Conservation (phyloP, 2,113 vertebrate genomes). For the Chrysemys picta region DNA sequence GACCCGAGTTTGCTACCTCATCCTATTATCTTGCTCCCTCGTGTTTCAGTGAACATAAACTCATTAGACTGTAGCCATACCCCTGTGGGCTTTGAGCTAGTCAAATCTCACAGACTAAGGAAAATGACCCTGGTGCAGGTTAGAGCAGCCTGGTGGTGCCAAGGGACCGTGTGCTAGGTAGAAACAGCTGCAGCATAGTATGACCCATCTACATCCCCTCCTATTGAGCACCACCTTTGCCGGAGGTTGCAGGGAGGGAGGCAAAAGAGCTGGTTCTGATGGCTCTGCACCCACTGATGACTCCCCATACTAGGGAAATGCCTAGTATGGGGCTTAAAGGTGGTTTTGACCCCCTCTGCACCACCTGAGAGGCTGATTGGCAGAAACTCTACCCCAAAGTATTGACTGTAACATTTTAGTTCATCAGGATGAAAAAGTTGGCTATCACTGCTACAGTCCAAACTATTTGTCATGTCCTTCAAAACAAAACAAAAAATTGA, state of each 20-base stretch:
- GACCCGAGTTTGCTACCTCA: not conserved
- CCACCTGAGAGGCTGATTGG: not conserved
- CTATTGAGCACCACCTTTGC: not conserved
- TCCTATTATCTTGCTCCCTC: not conserved
- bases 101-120: not conserved
- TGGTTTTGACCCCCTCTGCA: not conserved
- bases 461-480: not conserved
- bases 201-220: not conserved
- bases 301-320: not conserved
- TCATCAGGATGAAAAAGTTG: not conserved
- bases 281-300: not conserved
- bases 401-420: not conserved
- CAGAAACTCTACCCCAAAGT: not conserved
- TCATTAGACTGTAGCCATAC: not conserved
- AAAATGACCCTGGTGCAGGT: not conserved
- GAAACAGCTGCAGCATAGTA: not conserved
- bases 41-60: not conserved
- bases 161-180: not conserved
- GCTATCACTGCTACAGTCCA: not conserved
- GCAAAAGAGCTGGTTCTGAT: not conserved
- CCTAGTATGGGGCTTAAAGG: not conserved
- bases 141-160: not conserved
- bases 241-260: not conserved
- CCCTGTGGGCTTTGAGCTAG: rapidly evolving
- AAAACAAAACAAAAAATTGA: not conserved